Evolutionary conservation across 2,797 vertebrate species (phyloP).

Genomic region (Sebastes iracundus): DNA sequence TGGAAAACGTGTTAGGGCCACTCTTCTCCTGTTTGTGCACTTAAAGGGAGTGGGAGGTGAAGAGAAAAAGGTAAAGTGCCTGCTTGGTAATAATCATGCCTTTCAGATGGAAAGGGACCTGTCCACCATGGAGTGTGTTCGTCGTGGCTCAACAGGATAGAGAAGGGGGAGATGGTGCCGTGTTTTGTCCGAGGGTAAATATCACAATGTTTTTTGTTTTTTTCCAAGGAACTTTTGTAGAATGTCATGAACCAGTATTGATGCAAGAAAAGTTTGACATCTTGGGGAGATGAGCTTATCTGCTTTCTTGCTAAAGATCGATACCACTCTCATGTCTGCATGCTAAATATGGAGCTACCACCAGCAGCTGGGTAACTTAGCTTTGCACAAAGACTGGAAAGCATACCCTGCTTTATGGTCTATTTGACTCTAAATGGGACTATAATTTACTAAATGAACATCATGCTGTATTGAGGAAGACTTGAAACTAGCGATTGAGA

Average conservation of each 20-base stretch:
- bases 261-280: not conserved
- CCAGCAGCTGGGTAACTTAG: not conserved
- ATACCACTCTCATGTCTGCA: not conserved
- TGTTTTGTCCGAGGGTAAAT: slow-evolving; percentile 96
- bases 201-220: not conserved
- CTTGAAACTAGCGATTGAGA: not conserved
- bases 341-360: not conserved
- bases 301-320: not conserved
- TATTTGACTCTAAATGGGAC: too few species aligned
- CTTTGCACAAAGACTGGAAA: too few species aligned
- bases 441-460: not conserved
- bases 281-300: not conserved
- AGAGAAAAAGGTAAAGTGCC: slow-evolving; percentile 56
- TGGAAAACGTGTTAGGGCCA: slow-evolving; percentile 36
- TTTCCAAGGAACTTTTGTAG: not conserved
- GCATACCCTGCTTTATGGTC: too few species aligned
- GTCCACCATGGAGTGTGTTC: slow-evolving; percentile 97
- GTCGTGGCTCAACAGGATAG: slow-evolving; percentile 96
- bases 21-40: slow-evolving; percentile 49
- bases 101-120: slow-evolving; percentile 91
- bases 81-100: slow-evolving; percentile 49
- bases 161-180: slow-evolving; percentile 90
- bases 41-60: slow-evolving; percentile 49
- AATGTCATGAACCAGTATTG: not conserved
- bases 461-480: not conserved